Evolutionary conservation across 2,113 vertebrate species (phyloP).

Genomic region (Orthonyx spaldingii): DNA sequence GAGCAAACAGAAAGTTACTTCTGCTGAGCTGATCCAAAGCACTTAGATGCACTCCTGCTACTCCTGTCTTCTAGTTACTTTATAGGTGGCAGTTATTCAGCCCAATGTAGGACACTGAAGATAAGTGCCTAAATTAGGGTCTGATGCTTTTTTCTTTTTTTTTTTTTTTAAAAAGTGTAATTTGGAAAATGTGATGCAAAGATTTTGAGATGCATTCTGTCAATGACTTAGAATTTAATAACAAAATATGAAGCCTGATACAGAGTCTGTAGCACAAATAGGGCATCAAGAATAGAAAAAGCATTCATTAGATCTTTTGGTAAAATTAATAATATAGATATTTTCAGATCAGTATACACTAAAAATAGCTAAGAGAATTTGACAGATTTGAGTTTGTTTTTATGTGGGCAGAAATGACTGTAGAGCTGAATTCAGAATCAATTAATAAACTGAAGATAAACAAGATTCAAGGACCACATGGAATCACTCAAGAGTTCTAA

Average conservation of each 20-base stretch:
- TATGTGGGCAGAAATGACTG: background rate
- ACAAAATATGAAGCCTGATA: background rate
- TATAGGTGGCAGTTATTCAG: background rate
- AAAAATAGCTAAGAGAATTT: background rate
- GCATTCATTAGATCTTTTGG: background rate
- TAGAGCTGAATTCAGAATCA: background rate
- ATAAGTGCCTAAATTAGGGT: background rate
- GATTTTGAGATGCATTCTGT: background rate
- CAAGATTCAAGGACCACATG: background rate
- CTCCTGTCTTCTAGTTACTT: background rate
- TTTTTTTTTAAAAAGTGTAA: too few species aligned
- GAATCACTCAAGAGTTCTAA: background rate
- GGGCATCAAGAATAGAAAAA: background rate
- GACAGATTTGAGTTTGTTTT: background rate
- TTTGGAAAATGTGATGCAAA: background rate
- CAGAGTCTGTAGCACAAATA: background rate
- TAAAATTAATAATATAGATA: background rate
- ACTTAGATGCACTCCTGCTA: background rate
- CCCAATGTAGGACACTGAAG: background rate
- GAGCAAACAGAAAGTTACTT: background rate
- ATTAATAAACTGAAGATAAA: background rate
- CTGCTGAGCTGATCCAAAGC: background rate
- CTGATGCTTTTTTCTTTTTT: background rate
- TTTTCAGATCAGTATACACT: background rate
- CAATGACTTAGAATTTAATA: background rate